Evolutionary conservation across 2,113 vertebrate genomes (phyloP).

Genomic region (Hymenochirus boettgeri): DNA sequence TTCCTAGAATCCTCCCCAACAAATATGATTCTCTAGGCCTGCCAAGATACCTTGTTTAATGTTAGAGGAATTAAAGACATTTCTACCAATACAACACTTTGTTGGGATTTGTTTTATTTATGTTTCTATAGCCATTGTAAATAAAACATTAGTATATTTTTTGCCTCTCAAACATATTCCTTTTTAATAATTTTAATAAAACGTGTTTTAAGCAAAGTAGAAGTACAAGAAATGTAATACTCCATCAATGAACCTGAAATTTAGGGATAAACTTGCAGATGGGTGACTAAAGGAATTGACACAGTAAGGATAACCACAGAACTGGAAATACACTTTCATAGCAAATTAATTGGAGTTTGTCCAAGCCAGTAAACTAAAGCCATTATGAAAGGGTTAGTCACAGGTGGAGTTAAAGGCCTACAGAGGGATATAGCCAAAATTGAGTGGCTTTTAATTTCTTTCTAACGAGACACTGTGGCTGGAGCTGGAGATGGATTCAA

Average conservation of each 20-base stretch:
- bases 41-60: too few relatives aligned
- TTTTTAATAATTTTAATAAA: too few relatives aligned
- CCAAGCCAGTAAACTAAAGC: constrained; percentile 75
- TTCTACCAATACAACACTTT: too few relatives aligned
- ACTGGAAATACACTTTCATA: constrained; percentile 69
- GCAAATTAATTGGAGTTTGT: constrained; percentile 78
- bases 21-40: too few relatives aligned
- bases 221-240: too few relatives aligned
- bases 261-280: not conserved
- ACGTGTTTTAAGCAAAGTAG: too few relatives aligned
- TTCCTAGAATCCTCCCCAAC: too few relatives aligned
- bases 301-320: constrained; percentile 64
- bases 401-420: constrained; percentile 85
- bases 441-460: constrained; percentile 91
- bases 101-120: too few relatives aligned
- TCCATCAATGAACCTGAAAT: not conserved
- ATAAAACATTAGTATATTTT: too few relatives aligned
- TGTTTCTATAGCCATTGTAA: too few relatives aligned
- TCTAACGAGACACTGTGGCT: constrained; percentile 81
- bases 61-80: too few relatives aligned
- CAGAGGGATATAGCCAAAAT: constrained; percentile 86
- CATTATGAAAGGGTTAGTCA: constrained; percentile 86
- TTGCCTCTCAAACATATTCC: too few relatives aligned
- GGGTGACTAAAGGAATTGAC: constrained; percentile 55
- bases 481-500: constrained; percentile 69